Percentiles rank a stretch among this genome's conserved stretches.
Evolutionary conservation across 2,797 vertebrate species (phyloP).

Genomic region (Sebastes matsubarae): DNA sequence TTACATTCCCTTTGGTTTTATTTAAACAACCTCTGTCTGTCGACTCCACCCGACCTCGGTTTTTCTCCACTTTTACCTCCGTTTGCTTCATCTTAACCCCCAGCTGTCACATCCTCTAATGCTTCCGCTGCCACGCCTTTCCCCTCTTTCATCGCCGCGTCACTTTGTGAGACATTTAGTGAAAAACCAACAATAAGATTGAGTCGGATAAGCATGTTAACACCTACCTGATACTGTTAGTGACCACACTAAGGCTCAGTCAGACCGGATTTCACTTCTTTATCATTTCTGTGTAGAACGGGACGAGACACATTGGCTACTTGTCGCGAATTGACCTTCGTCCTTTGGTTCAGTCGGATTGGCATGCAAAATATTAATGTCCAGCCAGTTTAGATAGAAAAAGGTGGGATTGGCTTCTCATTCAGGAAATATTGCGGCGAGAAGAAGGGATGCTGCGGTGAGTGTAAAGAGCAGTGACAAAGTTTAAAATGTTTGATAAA

Average conservation of each 20-base stretch:
- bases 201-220: background rate
- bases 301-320: background rate
- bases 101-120: background rate
- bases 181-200: background rate
- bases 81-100: background rate
- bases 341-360: background rate
- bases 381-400: background rate
- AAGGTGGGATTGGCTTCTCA: background rate
- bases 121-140: background rate
- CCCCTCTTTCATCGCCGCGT: background rate
- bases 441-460: background rate
- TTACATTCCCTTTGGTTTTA: constrained; percentile 69
- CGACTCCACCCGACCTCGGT: background rate
- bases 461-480: background rate
- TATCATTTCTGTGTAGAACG: background rate
- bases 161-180: constrained; percentile 24
- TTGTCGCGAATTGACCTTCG: background rate
- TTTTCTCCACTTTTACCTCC: constrained; percentile 22
- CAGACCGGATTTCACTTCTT: background rate
- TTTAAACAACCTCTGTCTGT: constrained; percentile 34
- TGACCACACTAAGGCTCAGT: background rate
- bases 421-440: background rate
- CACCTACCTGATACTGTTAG: background rate
- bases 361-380: too few relatives aligned
- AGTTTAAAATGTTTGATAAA: background rate